Evolutionary conservation across 2,888 invertebrate genomes (phyloP).

Genomic region (Hypercompe scribonia): DNA sequence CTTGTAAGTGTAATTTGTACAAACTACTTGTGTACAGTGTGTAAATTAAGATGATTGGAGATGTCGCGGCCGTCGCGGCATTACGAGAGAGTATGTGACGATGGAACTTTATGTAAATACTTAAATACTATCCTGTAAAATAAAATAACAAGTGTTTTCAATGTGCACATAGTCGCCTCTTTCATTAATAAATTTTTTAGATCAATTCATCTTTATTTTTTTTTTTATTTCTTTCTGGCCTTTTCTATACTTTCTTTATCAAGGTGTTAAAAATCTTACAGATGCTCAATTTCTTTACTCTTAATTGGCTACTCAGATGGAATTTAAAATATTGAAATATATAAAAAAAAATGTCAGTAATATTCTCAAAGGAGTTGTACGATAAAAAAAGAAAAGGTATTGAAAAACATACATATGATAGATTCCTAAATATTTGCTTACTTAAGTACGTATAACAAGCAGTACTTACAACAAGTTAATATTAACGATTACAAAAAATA

Average conservation of each 20-base stretch:
- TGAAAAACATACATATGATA: not conserved
- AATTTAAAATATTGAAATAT: not conserved
- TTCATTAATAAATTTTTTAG: slow-evolving; percentile 87
- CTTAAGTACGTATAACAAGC: too few species aligned
- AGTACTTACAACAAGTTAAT: too few species aligned
- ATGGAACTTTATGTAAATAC: slow-evolving; percentile 78
- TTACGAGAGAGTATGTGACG: slow-evolving; percentile 53
- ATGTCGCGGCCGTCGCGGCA: slow-evolving; percentile 52
- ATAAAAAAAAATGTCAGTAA: too few species aligned
- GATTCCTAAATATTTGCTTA: not conserved
- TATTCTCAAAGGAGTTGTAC: too few species aligned
- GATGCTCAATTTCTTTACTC: not conserved
- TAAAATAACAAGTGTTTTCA: slow-evolving; percentile 82
- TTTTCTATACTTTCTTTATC: slow-evolving; percentile 18
- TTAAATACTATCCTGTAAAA: slow-evolving; percentile 83
- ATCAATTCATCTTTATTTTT: slow-evolving; percentile 76
- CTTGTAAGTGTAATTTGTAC: slow-evolving; percentile 80
- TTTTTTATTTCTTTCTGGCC: slow-evolving; percentile 56
- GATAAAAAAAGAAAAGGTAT: too few species aligned
- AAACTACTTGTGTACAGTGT: slow-evolving; percentile 84
- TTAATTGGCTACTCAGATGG: not conserved
- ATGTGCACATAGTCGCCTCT: slow-evolving; percentile 87
- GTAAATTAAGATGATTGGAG: slow-evolving; percentile 62
- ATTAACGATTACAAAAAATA: too few species aligned
- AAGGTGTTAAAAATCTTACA: not conserved